Percentiles rank a stretch among this genome's conserved stretches.
Evolutionary conservation across 2,113 vertebrate genomes (phyloP).

Genomic region (Apteryx owenii): DNA sequence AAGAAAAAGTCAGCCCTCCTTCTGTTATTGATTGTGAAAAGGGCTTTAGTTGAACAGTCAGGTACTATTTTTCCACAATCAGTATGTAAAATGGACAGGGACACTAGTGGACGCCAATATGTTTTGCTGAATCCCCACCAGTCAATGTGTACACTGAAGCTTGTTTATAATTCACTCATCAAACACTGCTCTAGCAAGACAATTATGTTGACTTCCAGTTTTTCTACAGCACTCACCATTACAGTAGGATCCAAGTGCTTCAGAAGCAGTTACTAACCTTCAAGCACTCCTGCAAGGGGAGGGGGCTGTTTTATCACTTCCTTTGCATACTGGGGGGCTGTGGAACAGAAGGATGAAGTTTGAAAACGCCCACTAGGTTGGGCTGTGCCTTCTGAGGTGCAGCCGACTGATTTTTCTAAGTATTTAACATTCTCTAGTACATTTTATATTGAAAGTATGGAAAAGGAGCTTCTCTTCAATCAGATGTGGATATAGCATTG

Average conservation of each 20-base stretch:
- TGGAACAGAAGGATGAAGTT: not conserved
- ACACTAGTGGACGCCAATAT: not conserved
- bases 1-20: not conserved
- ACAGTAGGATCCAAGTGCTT: not conserved
- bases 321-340: rapidly evolving
- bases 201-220: not conserved
- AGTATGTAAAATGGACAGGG: not conserved
- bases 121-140: not conserved
- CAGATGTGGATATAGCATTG: not conserved
- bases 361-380: not conserved
- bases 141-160: not conserved
- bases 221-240: not conserved
- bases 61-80: not conserved
- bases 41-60: not conserved
- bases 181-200: not conserved
- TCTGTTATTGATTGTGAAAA: not conserved
- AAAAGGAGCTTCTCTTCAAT: not conserved
- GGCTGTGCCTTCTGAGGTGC: not conserved
- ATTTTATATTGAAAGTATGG: not conserved
- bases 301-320: not conserved
- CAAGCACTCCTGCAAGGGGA: rapidly evolving
- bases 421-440: not conserved
- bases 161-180: not conserved
- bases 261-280: not conserved
- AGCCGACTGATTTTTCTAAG: not conserved